Percentiles rank a stretch among this genome's conserved stretches.
phyloP scores from a whole-genome alignment of 2,113 vertebrate species.

The Bubo bubo region DNA sequence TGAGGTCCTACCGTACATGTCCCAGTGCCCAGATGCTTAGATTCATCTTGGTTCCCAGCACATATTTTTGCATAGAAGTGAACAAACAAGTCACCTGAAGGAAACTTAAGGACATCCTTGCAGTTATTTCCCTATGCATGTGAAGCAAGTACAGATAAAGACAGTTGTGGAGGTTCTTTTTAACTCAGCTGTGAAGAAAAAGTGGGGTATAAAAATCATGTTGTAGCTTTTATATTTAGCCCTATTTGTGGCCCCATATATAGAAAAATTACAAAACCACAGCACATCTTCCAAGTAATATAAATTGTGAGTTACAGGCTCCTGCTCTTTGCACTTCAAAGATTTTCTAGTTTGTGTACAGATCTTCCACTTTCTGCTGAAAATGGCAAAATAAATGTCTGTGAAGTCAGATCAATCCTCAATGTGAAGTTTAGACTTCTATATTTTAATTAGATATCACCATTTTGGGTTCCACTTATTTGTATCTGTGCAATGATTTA shows the following conservation, averaged over 20 bases:
- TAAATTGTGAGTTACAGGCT: constrained; percentile 26
- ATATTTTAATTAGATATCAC: background rate
- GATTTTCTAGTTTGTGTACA: background rate
- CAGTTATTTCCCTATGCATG: rapidly evolving
- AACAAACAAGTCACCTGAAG: background rate
- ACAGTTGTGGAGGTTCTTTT: background rate
- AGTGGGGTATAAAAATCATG: background rate
- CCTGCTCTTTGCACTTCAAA: background rate
- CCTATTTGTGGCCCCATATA: background rate
- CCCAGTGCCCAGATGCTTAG: background rate
- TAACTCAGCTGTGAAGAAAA: background rate
- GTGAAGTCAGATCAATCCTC: background rate
- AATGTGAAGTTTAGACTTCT: background rate
- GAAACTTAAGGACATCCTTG: background rate
- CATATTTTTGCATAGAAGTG: background rate
- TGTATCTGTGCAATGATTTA: background rate
- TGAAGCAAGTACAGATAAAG: background rate
- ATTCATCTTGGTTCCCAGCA: background rate
- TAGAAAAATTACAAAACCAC: constrained; percentile 2
- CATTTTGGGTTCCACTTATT: background rate
- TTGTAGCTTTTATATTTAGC: constrained; percentile 7
- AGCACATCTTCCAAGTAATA: constrained; percentile 13
- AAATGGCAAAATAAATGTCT: background rate
- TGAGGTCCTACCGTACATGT: background rate
- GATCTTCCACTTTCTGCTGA: background rate